Evolutionary conservation across 2,888 invertebrate species (phyloP).

Genomic region (Hesperia comma): DNA sequence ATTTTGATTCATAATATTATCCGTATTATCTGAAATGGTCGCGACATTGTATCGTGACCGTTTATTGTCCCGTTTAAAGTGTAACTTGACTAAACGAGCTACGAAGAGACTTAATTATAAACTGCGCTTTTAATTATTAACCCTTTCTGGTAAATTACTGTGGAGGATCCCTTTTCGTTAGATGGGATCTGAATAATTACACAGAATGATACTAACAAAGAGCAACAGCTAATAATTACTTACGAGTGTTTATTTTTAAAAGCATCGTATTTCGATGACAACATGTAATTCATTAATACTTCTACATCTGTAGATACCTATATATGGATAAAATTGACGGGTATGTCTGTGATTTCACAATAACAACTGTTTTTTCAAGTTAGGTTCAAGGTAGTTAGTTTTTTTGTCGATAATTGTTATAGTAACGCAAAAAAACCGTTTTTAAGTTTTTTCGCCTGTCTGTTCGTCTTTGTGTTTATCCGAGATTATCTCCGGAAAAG

Average conservation of each 20-base stretch:
- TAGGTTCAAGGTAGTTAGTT: too few relatives aligned
- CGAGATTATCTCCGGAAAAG: too few relatives aligned
- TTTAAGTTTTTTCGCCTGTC: too few relatives aligned
- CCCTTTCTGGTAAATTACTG: slow-evolving; percentile 46
- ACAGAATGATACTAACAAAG: slow-evolving; percentile 41
- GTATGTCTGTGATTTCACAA: too few relatives aligned
- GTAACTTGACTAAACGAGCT: slow-evolving; percentile 45
- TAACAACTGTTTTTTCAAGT: too few relatives aligned
- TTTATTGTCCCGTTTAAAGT: slow-evolving; percentile 25
- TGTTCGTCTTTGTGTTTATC: too few relatives aligned
- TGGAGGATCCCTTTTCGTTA: slow-evolving; percentile 54
- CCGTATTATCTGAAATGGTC: neutral
- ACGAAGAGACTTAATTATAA: slow-evolving; percentile 51
- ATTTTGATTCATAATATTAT: neutral
- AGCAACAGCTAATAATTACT: slow-evolving; percentile 20
- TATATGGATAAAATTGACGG: too few relatives aligned
- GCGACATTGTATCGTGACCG: slow-evolving; percentile 15
- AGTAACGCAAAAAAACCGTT: too few relatives aligned
- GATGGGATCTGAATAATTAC: slow-evolving; percentile 45
- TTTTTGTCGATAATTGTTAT: too few relatives aligned
- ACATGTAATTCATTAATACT: too few relatives aligned
- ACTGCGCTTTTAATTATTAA: slow-evolving; percentile 54
- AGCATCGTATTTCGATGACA: neutral
- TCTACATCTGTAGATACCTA: too few relatives aligned
- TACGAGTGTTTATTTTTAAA: slow-evolving; percentile 1